Conservation (phyloP, 1,140 invertebrate genomes). For the Conopomorpha cramerella region DNA sequence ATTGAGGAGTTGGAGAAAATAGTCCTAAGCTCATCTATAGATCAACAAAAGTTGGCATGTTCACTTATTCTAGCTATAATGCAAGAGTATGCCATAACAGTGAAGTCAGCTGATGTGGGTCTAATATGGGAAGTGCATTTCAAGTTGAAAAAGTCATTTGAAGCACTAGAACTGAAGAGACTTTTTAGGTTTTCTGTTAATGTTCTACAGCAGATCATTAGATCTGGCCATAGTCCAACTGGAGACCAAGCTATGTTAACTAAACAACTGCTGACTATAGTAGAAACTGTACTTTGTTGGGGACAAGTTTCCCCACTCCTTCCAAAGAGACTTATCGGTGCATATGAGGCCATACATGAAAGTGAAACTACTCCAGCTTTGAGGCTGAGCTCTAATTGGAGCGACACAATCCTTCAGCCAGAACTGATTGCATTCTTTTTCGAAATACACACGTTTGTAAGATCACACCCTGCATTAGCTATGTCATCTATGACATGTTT, state of each 20-base stretch:
- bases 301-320: slow-evolving; percentile 69
- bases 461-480: slow-evolving; percentile 72
- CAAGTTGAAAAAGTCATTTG: slow-evolving; percentile 83
- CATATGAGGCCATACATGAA: slow-evolving; percentile 74
- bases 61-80: slow-evolving; percentile 80
- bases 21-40: slow-evolving; percentile 41
- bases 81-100: slow-evolving; percentile 86
- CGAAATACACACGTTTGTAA: slow-evolving; percentile 81
- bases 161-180: slow-evolving; percentile 75
- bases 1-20: slow-evolving; percentile 66
- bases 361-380: slow-evolving; percentile 69
- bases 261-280: slow-evolving; percentile 72
- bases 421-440: slow-evolving; percentile 79
- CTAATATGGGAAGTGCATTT: slow-evolving; percentile 87
- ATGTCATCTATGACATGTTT: slow-evolving; percentile 80
- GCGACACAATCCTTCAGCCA: slow-evolving; percentile 75
- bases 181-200: slow-evolving; percentile 69
- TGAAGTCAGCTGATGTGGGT: slow-evolving; percentile 83
- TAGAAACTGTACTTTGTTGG: slow-evolving; percentile 77
- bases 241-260: slow-evolving; percentile 56
- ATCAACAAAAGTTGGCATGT: slow-evolving; percentile 75
- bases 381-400: slow-evolving; percentile 69
- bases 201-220: slow-evolving; percentile 60
- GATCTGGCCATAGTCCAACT: slow-evolving; percentile 53
- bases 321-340: slow-evolving; percentile 70